Base-by-base conservation (phyloP, 2,113 vertebrate genomes). In the Prunella himalayana region DNA sequence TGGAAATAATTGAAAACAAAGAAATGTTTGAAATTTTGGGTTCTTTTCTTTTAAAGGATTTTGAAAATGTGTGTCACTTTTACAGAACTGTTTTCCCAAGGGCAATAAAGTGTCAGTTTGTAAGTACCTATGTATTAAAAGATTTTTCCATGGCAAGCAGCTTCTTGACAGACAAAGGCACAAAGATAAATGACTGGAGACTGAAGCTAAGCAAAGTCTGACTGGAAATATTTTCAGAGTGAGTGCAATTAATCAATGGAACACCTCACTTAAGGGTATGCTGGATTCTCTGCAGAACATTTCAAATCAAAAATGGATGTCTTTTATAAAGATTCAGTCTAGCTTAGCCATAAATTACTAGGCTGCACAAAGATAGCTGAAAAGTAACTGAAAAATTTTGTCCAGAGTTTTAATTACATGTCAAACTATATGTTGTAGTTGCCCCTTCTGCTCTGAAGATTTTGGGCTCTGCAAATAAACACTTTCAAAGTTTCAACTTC, bases 211-310 rank as follows among this genome's bases (percentile, higher is more conserved):
- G 71, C 53, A 85, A 94, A 92, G 89, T 50, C 81, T 94, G 78
- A 92, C 81, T 85, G 87, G 87, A 95, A 95, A 94, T 95, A 92
- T 92, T 95, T 88, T 89, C 85, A 91, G 25, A 89, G 25, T 8
- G 31, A 79, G 30, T 56, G 77, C 66, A 95, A 95, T 95, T 95
- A 96, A 96, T 97, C 94, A 97, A 70, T 31, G 59, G 33, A 95
- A 92, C 59, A 90, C 75, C 81, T 91, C 87, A 94, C 73, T 82
- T 95, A 95, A 88, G 70, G n/a, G 42, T 90, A 59, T 22, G 65
- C 57, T 76, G 59, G 70, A 72, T 92, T 76, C 66, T 92, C 89
- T 65, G 78, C 42, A 71, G 84, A 61, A 72, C 63, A 66, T 87
- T 91, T 97, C 59, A 94, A 95, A 95, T 92, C 12, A 95, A 85